Base-by-base conservation (phyloP, 2,888 invertebrate species). In the Deilephila porcellus region DNA sequence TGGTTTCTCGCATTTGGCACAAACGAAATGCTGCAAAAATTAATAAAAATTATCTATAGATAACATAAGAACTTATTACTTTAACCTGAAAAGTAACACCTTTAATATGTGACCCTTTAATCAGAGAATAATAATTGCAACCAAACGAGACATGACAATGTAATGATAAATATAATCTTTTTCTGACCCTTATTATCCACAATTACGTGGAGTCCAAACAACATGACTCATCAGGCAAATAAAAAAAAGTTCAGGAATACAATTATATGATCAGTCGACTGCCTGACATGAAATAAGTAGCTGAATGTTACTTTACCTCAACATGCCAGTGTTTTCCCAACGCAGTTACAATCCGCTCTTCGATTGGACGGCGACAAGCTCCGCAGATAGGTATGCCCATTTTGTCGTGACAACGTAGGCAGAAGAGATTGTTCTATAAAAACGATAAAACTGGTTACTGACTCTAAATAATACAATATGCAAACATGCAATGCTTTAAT, bases 371-470 rank as follows among this genome's bases (percentile, higher is more conserved):
- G 72, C 99, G 97, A 90, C 99, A 99, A 72, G 99, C 99, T 52
- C 99, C 99, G 91, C 99, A 99, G 82, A 99, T 99, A n/a, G 99
- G 99, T 79, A 99, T 99, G 45, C 99, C 99, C 99, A 99, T 99
- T 95, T 99, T 99, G 92, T 99, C 99, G 88, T 99, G 99, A 88
- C 99, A 99, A 73, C 99, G 97, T 79, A 99, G 96, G 88, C 99
- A 99, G 92, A 99, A 99, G 73, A 99, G 94, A 86, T 99, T 99
- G 88, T 98, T 98, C 97, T 97, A 85, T 17, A 91, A 92, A 77
- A 67, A 76, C 76, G 76, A 14, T 29, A n/a, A 0, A 8, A 60
- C 25, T 62, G 34, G 32, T n/a, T 3, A 7, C 32, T 7, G 32
- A 6, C 6, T 37, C 34, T 17, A 17, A 25, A 60, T 29, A 25